Base-by-base conservation (phyloP, 1,140 invertebrate species). In the Mizuhopecten yessoensis region DNA sequence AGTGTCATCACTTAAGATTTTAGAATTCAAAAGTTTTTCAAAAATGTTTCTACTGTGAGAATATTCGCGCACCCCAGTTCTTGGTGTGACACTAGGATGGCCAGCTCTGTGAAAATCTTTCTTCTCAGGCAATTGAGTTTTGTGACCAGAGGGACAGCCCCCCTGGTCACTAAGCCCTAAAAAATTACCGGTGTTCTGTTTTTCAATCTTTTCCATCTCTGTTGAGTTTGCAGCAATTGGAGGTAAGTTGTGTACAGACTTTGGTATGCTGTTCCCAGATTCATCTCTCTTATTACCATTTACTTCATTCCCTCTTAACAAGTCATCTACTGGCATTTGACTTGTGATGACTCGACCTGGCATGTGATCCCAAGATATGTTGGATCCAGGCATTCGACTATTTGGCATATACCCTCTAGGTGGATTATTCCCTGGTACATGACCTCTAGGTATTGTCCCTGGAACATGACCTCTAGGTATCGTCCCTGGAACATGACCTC, bases 101-200 rank as follows among this genome's bases (percentile, higher is more conserved):
- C n/a, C 29, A n/a, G 57, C 57, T 17, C 57, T 75, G n/a, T 75
- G 23, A 29, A 75, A 75, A 29, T 75, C 57, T 75, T 75, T 75
- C 57, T 75, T 75, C 2, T 29, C 57, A 75, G 57, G 57, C 57
- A 75, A 75, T 75, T 0, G 23, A 75, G 57, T 75, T 75, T 75
- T 75, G 57, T 75, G 57, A 75, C 57, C 57, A 75, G 57, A 75
- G 57, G 57, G 57, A 75, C 57, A 75, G 57, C 57, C 57, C 57
- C 57, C 23, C 57, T 75, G 57, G 57, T 75, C 57, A 75, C 57
- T 75, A 75, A 75, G 57, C 57, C 57, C 57, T 75, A 75, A 75
- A 75, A 75, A 75, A 75, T 75, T 75, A 75, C 57, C 57, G 57
- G 57, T 75, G 57, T 75, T 75, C n/a, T 75, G 57, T 29, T 75